These are phyloP conservation scores for Stenodema calcarata DNA, from an alignment of 2,888 invertebrate genomes.

Conservation along the genomic window DNA sequence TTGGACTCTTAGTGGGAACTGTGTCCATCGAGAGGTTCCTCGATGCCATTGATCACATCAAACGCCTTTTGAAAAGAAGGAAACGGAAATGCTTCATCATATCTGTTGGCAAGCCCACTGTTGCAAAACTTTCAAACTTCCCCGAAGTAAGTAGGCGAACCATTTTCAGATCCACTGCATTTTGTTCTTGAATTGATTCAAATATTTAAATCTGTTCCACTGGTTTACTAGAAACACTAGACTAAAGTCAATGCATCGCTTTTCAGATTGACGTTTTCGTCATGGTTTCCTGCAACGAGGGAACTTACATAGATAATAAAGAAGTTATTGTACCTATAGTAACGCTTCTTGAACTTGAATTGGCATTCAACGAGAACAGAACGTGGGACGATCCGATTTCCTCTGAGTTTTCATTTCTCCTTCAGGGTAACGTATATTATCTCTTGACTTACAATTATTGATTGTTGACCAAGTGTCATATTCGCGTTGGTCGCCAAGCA, in stretches of 20 bases:
- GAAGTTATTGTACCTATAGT: conserved; percentile 91
- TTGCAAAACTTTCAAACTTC: conserved; percentile 94
- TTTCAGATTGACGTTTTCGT: conserved; percentile 87
- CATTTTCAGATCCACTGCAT: too few species aligned
- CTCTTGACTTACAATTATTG: too few species aligned
- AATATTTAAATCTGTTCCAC: too few species aligned
- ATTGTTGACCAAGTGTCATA: too few species aligned
- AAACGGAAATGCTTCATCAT: conserved; percentile 88
- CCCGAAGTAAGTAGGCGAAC: conserved; percentile 73
- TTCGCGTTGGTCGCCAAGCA: too few species aligned
- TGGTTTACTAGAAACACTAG: too few species aligned
- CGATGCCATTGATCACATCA: conserved; percentile 75
- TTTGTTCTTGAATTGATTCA: too few species aligned
- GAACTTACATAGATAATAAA: conserved; percentile 79
- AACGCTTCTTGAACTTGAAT: conserved; percentile 90
- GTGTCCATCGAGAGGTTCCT: conserved; percentile 82
- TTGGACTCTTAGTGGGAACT: conserved; percentile 92
- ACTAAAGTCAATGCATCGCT: too few species aligned
- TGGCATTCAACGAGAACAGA: conserved; percentile 72
- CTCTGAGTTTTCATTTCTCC: conserved; percentile 21
- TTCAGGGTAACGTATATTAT: not conserved
- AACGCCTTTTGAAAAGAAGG: conserved; percentile 71
- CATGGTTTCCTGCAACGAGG: conserved; percentile 90
- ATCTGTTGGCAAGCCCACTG: conserved; percentile 92
- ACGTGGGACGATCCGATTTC: conserved; percentile 63